A percentile compares a stretch with the other conserved stretches of the same genome.
These are phyloP conservation scores for Dyspetes luteomarginatus DNA, from an alignment of 2,888 invertebrate species.

Conservation along the genomic window DNA sequence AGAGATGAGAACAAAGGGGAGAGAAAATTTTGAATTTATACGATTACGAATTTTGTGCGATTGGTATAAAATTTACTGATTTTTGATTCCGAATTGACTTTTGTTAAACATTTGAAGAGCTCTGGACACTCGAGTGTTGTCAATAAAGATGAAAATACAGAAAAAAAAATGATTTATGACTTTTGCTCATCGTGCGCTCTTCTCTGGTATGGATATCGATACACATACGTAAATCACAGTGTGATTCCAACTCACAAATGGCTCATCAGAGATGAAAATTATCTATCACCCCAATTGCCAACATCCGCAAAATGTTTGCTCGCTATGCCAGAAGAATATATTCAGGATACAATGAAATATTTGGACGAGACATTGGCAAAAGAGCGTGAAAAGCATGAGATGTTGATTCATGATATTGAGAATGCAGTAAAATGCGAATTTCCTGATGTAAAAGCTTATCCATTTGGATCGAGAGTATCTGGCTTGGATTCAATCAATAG, in stretches of 20 bases:
- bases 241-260: constrained; percentile 37
- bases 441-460: constrained; percentile 81
- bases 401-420: constrained; percentile 70
- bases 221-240: constrained; percentile 43
- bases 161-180: constrained; percentile 38
- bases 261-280: constrained; percentile 12
- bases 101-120: not conserved
- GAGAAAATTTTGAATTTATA: not conserved
- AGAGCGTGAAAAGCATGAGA: constrained; percentile 55
- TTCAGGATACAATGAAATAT: constrained; percentile 55
- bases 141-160: not conserved
- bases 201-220: constrained; percentile 55
- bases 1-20: not conserved
- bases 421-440: constrained; percentile 57
- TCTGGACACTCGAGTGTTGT: not conserved
- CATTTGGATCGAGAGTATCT: constrained; percentile 86
- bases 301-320: constrained; percentile 12
- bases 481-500: constrained; percentile 83
- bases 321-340: constrained; percentile 52
- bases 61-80: not conserved
- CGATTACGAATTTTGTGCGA: not conserved
- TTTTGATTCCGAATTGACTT: not conserved
- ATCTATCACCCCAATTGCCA: constrained; percentile 29
- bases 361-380: constrained; percentile 51
- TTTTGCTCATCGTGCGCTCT: constrained; percentile 51